These are phyloP conservation scores for Spilogale gracilis DNA, from an alignment of 2,113 vertebrate species.

Conservation along the genomic window DNA sequence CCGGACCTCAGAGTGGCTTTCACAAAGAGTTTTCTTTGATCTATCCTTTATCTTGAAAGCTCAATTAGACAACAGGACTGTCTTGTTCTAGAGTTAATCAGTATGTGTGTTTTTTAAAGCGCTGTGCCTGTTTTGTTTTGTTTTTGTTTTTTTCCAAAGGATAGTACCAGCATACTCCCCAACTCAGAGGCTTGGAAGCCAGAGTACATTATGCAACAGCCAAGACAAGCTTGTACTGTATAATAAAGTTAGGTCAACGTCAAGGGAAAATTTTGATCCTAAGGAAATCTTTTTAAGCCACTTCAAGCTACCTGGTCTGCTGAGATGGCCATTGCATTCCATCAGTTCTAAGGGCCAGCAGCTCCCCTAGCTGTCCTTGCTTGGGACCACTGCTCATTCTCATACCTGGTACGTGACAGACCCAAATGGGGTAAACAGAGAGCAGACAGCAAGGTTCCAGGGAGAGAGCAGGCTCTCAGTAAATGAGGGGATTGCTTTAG, in stretches of 20 bases:
- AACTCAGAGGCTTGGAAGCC: not conserved
- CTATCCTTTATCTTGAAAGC: slow-evolving; percentile 33
- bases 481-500: not conserved
- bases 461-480: not conserved
- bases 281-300: slow-evolving; percentile 23
- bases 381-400: not conserved
- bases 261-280: not conserved
- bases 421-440: not conserved
- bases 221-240: not conserved
- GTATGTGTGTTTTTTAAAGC: not conserved
- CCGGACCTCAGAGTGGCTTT: not conserved
- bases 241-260: not conserved
- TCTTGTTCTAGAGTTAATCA: not conserved
- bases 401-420: not conserved
- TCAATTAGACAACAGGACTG: not conserved
- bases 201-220: not conserved
- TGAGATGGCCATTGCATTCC: not conserved
- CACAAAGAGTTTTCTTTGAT: not conserved
- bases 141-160: not conserved
- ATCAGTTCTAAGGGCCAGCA: not conserved
- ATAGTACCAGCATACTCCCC: not conserved
- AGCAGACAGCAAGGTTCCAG: not conserved
- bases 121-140: not conserved
- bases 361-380: not conserved
- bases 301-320: not conserved